Evolutionary conservation across 2,797 vertebrate species (phyloP), one percentile per base, ranked within the genome.

Genomic region (Paedocypris micromegethes): DNA sequence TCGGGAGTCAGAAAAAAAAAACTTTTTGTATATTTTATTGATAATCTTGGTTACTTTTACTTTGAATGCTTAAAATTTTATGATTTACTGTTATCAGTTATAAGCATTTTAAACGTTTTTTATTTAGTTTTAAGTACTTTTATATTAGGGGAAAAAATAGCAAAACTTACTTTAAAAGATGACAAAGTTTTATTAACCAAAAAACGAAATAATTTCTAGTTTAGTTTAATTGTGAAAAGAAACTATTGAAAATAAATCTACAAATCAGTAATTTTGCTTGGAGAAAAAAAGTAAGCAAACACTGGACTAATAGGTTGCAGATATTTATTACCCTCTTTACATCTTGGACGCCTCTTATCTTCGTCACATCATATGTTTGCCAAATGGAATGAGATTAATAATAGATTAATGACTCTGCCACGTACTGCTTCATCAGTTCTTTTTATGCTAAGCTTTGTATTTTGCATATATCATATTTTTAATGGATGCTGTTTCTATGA

Each of bases 331-430:
- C 54, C 55, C 58, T 73, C 46, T 73, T 73, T 62, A 70, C 56
- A 48, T 66, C 9, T 53, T 57, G 42, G 40, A 23, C 40, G 40
- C 45, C 41, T 45, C 50, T 45, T 50, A 47, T n/a, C 40, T 52
- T 49, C 44, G 59, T 66, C 52, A 51, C 58, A 65, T 61, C 79
- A 78, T 67, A 72, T 54, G 45, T 80, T 78, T 78, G 70, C 65
- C 70, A 83, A 86, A 80, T 75, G 79, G 76, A 73, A 50, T 42
- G 45, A 58, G 70, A 84, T 88, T 74, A 88, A 88, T 88, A 88
- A 88, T 86, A 83, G 78, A 88, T 88, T 81, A 87, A 86, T 78
- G 74, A 65, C 49, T 44, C 50, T 68, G 65, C 49, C 80, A 59
- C 68, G 59, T 54, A 23, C 52, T 65, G 49, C 45, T 64, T 59